These are phyloP conservation scores for Piaya cayana DNA, from an alignment of 2,113 vertebrate species.

Conservation along the genomic window DNA sequence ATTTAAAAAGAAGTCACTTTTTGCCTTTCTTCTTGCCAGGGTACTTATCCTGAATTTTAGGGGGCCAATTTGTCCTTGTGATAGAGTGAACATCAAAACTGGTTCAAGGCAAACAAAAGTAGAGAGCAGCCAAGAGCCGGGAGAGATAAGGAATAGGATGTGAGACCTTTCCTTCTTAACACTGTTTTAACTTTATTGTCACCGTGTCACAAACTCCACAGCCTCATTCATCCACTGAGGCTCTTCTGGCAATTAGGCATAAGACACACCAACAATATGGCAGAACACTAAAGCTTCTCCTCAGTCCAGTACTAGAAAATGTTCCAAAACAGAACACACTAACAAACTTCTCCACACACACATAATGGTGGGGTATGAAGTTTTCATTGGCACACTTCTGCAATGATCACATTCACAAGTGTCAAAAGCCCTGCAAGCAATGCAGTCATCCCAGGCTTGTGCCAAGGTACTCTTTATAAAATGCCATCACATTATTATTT, in stretches of 20 bases:
- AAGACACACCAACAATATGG: neutral
- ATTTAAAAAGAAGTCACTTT: neutral
- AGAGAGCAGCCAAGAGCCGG: neutral
- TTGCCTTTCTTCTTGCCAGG: neutral
- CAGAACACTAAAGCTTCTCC: neutral
- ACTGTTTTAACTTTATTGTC: neutral
- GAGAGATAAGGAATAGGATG: neutral
- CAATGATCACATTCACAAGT: conserved; percentile 23
- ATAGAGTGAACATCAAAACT: neutral
- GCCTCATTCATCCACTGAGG: neutral
- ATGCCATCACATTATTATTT: neutral
- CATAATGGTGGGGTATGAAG: neutral
- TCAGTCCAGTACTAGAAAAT: neutral
- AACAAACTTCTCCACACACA: neutral
- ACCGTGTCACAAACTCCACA: neutral
- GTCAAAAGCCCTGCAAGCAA: conserved; percentile 1
- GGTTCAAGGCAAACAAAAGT: neutral
- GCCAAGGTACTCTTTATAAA: conserved; percentile 39
- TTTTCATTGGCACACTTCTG: conserved; percentile 36
- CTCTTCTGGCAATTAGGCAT: neutral
- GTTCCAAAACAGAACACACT: neutral
- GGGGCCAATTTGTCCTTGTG: neutral
- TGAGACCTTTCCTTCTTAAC: neutral
- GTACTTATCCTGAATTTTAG: neutral
- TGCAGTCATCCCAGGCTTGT: neutral